Percentiles rank a stretch among this genome's conserved stretches.
phyloP scores from a whole-genome alignment of 1,140 invertebrate genomes.

The Drosophila kepulauana region DNA sequence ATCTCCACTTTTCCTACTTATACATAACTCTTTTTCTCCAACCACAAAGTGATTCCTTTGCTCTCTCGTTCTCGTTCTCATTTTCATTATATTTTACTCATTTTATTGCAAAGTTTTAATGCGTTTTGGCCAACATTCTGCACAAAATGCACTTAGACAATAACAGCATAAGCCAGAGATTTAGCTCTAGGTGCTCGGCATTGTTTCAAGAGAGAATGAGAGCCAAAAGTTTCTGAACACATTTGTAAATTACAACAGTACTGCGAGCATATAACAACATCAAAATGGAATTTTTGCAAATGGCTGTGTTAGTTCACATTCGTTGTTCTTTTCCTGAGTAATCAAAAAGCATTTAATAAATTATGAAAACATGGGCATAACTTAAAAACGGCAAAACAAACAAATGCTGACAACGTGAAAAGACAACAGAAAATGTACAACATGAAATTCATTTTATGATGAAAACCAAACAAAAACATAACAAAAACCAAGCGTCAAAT shows the following conservation, averaged over 20 bases:
- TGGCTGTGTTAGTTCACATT: background rate
- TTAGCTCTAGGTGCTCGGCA: background rate
- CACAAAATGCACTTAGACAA: background rate
- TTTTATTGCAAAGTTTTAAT: slow-evolving; percentile 2
- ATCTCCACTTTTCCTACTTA: too few relatives aligned
- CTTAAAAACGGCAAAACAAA: slow-evolving; percentile 37
- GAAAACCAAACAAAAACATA: slow-evolving; percentile 56
- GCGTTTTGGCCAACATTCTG: background rate
- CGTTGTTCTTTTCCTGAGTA: slow-evolving; percentile 18
- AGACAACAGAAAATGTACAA: slow-evolving; percentile 49
- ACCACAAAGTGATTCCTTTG: background rate
- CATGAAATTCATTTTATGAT: slow-evolving; percentile 66
- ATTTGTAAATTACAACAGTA: slow-evolving; percentile 15
- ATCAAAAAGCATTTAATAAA: slow-evolving; percentile 60
- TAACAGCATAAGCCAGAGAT: slow-evolving; percentile 3
- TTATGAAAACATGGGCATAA: slow-evolving; percentile 52
- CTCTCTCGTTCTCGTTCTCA: background rate
- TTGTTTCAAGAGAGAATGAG: background rate
- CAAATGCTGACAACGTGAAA: slow-evolving; percentile 49
- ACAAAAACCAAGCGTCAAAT: background rate
- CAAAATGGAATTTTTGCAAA: slow-evolving; percentile 15
- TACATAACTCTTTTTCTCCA: too few relatives aligned
- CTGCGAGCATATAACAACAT: background rate
- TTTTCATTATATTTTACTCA: slow-evolving; percentile 8
- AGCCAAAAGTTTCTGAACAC: background rate